phyloP scores from a whole-genome alignment of 2,888 invertebrate genomes.

The Leucoptera coffeella region DNA sequence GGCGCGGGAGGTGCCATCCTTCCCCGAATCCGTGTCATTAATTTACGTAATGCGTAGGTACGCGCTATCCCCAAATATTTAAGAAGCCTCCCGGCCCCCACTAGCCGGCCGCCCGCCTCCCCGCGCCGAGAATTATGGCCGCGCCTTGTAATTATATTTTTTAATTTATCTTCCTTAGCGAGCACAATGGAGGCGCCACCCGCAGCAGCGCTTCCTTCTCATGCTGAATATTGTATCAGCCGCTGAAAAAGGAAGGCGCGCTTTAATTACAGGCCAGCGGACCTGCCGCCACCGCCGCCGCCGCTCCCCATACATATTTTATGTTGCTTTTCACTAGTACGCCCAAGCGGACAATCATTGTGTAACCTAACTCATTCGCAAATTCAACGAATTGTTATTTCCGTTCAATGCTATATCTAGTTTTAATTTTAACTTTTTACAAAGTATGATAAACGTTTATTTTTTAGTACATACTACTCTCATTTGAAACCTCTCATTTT shows the following conservation, averaged over 20 bases:
- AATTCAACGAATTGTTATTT: too few species aligned
- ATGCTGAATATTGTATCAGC: slow-evolving; percentile 55
- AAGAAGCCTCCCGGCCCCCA: slow-evolving; percentile 51
- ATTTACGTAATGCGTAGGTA: slow-evolving; percentile 56
- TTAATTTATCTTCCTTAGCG: slow-evolving; percentile 67
- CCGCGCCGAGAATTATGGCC: slow-evolving; percentile 13
- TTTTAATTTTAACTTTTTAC: too few species aligned
- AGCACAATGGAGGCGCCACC: slow-evolving; percentile 54
- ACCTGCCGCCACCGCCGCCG: slow-evolving; percentile 44
- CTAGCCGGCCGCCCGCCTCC: slow-evolving; percentile 47
- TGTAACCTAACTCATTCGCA: too few species aligned
- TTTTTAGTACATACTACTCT: too few species aligned
- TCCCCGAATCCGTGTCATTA: slow-evolving; percentile 55
- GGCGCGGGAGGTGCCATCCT: slow-evolving; percentile 38
- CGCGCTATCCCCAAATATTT: slow-evolving; percentile 56
- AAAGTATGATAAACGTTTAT: too few species aligned
- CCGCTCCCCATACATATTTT: slow-evolving; percentile 50
- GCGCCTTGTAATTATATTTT: slow-evolving; percentile 65
- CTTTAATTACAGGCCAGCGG: slow-evolving; percentile 53
- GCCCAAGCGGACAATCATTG: too few species aligned
- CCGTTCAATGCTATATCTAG: too few species aligned
- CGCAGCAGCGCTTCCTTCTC: slow-evolving; percentile 49
- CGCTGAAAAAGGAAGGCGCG: slow-evolving; percentile 53
- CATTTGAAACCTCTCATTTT: too few species aligned
- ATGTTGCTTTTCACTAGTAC: slow-evolving; percentile 24